phyloP scores from a whole-genome alignment of 2,797 vertebrate species.

The Hoplostethus mediterraneus region DNA sequence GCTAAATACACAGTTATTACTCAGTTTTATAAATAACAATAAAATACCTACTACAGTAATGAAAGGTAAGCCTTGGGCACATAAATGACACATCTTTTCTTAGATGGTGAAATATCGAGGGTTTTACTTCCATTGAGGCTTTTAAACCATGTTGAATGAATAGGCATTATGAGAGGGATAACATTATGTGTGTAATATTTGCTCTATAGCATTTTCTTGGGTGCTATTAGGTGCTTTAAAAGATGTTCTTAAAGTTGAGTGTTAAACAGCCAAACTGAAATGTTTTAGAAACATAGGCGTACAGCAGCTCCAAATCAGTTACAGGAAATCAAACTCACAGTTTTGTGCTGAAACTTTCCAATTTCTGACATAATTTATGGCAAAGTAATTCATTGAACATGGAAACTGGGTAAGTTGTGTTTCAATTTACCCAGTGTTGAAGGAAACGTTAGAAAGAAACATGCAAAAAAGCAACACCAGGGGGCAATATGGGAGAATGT shows the following conservation, averaged over 20 bases:
- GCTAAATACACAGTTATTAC: constrained; percentile 71
- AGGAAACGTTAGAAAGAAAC: constrained; percentile 27
- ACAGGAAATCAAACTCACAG: constrained; percentile 66
- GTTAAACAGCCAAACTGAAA: constrained; percentile 38
- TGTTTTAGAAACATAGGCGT: constrained; percentile 42
- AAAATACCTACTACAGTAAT: constrained; percentile 76
- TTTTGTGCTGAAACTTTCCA: constrained; percentile 44
- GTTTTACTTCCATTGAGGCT: constrained; percentile 27
- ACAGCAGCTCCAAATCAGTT: constrained; percentile 54
- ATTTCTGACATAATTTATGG: constrained; percentile 21
- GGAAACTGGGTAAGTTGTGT: constrained; percentile 4
- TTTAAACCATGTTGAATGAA: neutral
- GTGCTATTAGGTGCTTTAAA: constrained; percentile 41
- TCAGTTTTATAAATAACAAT: constrained; percentile 84
- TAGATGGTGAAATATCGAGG: constrained; percentile 27
- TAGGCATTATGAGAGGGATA: constrained; percentile 16
- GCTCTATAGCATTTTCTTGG: constrained; percentile 18
- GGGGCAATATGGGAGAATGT: constrained; percentile 57
- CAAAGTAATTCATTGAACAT: constrained; percentile 29
- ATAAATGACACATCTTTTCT: constrained; percentile 36
- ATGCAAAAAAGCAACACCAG: constrained; percentile 64
- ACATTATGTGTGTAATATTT: constrained; percentile 24
- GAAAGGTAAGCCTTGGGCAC: constrained; percentile 49
- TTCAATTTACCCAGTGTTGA: constrained; percentile 21
- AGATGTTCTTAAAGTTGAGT: constrained; percentile 15